phyloP scores from a whole-genome alignment of 1,140 invertebrate genomes.

The Megathymus violae region DNA sequence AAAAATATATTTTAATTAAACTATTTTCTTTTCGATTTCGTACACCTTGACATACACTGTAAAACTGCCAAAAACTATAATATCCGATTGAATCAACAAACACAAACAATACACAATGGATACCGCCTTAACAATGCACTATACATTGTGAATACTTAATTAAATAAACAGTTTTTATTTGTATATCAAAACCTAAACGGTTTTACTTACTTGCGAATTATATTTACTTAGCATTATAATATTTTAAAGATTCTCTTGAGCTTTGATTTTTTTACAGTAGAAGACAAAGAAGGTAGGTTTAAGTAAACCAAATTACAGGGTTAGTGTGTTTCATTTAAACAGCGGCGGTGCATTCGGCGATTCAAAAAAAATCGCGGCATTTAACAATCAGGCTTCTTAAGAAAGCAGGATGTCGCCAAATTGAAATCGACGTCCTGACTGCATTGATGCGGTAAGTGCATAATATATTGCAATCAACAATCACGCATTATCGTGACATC shows the following conservation, averaged over 20 bases:
- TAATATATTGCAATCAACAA: slow-evolving; percentile 75
- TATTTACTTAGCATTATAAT: background rate
- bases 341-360: too few relatives aligned
- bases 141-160: slow-evolving; percentile 56
- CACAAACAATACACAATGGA: slow-evolving; percentile 63
- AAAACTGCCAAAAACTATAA: slow-evolving; percentile 47
- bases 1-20: too few relatives aligned
- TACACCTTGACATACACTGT: slow-evolving; percentile 26
- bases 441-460: slow-evolving; percentile 77
- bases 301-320: too few relatives aligned
- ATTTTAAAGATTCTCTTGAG: too few relatives aligned
- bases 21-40: too few relatives aligned
- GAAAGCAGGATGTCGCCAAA: slow-evolving; percentile 79
- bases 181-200: slow-evolving; percentile 13
- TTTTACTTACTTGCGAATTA: slow-evolving; percentile 3
- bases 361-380: slow-evolving; percentile 37
- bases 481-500: slow-evolving; percentile 71
- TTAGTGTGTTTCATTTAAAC: too few relatives aligned
- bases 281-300: too few relatives aligned
- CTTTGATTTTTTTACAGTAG: too few relatives aligned
- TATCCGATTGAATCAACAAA: slow-evolving; percentile 41
- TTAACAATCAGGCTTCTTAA: slow-evolving; percentile 67
- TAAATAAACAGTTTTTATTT: slow-evolving; percentile 34
- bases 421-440: slow-evolving; percentile 77
- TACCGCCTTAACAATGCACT: slow-evolving; percentile 56